A percentile compares a stretch with the other conserved stretches of the same genome.
Evolutionary conservation across 2,888 invertebrate species (phyloP).

Genomic region (Cryptops parisi): DNA sequence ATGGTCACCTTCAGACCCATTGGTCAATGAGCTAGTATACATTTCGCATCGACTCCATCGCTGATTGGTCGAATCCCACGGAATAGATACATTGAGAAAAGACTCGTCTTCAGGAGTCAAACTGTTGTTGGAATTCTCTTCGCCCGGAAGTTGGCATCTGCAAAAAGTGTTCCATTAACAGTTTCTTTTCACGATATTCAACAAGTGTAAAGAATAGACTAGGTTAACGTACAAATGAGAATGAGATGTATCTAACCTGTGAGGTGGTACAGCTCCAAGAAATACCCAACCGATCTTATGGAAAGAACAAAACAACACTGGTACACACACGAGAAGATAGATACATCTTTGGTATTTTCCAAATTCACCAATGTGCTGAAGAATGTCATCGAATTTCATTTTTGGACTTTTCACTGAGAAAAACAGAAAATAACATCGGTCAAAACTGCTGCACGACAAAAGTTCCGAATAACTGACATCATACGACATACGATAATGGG

Average conservation of each 20-base stretch:
- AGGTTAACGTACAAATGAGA: neutral
- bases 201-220: too few relatives aligned
- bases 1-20: neutral
- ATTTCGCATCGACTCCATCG: neutral
- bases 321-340: neutral
- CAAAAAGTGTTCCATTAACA: too few relatives aligned
- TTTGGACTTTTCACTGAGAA: too few relatives aligned
- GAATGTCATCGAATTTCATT: neutral
- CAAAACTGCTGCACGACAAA: too few relatives aligned
- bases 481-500: too few relatives aligned
- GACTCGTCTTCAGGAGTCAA: too few relatives aligned
- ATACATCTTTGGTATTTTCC: neutral
- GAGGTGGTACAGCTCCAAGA: neutral
- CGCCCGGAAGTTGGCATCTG: too few relatives aligned
- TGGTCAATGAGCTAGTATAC: neutral
- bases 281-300: neutral
- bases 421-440: too few relatives aligned
- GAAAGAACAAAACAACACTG: neutral
- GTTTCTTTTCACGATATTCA: too few relatives aligned
- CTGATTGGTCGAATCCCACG: neutral
- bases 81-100: neutral
- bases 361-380: neutral
- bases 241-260: neutral
- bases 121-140: too few relatives aligned
- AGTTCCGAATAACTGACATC: too few relatives aligned